Evolutionary conservation across 1,140 invertebrate species (phyloP), one percentile per base, ranked within the genome.

Genomic region (Geopemphigus sp.): DNA sequence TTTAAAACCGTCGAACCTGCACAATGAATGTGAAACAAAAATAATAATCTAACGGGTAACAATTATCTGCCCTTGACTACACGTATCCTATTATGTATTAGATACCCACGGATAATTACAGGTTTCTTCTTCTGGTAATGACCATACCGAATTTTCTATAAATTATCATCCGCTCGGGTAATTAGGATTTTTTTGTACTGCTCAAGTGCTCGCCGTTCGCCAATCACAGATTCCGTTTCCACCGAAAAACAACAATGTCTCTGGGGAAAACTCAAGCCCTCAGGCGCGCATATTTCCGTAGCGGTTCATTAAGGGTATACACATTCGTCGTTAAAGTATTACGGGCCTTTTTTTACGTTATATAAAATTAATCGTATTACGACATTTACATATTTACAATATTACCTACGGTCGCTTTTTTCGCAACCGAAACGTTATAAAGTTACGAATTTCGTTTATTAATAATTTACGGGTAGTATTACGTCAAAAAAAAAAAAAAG

Each of bases 331-430:
- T 70, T 50, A 26, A 53, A 70, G 15, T 19, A 70, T 70, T 53
- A 26, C 24, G 22, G 24, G 17, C 24, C 15, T 32, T 63, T 63
- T 68, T 24, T 50, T 70, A 26, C 26, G 22, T n/a, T 70, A 26
- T 29, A 70, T 22, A 50, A 70, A 70, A 70, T 70, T 70, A 70
- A 70, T 70, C 50, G 26, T 19, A 26, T 19, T 53, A 53, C 19
- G 50, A 19, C 24, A 70, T 70, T 70, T 70, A 50, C 66, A 70
- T 70, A 70, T 70, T 70, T 70, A 70, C 45, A 50, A 66, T 70
- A 53, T n/a, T 50, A 68, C 24, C 66, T 53, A 15, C 1, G 10
- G 63, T 39, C 19, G 45, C 12, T 50, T 66, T 66, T 39, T 64
- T 66, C n/a, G 29, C 64, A 6, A 45, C 11, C 14, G 14, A 15